Base-by-base conservation (phyloP, 2,888 invertebrate species). In the Chloroclystis v-ata region DNA sequence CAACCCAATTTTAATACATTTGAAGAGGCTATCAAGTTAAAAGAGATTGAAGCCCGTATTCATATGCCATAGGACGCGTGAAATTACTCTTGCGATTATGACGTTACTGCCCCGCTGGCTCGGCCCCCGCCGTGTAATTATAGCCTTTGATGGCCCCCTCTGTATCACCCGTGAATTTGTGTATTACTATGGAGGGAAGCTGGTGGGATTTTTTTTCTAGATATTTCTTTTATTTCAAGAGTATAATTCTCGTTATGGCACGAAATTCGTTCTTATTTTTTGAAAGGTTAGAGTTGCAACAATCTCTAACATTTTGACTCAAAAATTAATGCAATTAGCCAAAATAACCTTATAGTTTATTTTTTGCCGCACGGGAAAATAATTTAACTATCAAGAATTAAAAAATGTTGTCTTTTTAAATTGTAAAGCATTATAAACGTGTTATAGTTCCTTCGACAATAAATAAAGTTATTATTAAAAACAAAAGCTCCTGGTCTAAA, bases 121-220 rank as follows among this genome's bases (percentile, higher is more conserved):
- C 20, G 32, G 5, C 43, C 53, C 41, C 43, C 54, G 47, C 39
- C 55, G 58, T 57, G 61, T 70, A 75, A 74, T 75, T 74, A 76
- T 63, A 65, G 50, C 57, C 75, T 78, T 79, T 76, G 78, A 75
- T 52, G 37, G 43, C 54, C 48, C 64, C 67, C 71, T 73, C 64
- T 46, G 56, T 54, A 49, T 54, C 45, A 57, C 47, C 56, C 63
- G 52, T 61, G 44, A 66, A 69, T 67, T 67, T 67, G 61, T 52
- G 28, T 54, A 63, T 64, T 63, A 62, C 59, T 56, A 63, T 61
- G 63, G 61, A 65, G 58, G n/a, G 56, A 69, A 44, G 48, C 30
- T 37, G 25, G 29, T 10, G 9, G 3, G 13, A 8, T 37, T 1
- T 13, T 16, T 35, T 11, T 7, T 25, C 39, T 7, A 8, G 13